phyloP scores from a whole-genome alignment of 2,113 vertebrate species.

The Numenius arquata region DNA sequence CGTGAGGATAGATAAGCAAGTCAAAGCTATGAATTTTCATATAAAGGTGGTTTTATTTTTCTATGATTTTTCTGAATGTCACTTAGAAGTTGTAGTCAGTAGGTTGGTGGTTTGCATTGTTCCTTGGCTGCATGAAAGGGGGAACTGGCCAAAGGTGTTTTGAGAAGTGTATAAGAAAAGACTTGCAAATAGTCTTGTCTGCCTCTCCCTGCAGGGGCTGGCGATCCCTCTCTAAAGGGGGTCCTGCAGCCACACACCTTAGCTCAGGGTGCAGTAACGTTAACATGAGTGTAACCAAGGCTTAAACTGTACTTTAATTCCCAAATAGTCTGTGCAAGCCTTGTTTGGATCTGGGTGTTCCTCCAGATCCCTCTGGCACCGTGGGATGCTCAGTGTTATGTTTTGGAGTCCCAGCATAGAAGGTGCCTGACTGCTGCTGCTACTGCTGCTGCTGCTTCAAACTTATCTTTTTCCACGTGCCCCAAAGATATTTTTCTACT shows the following conservation, averaged over 20 bases:
- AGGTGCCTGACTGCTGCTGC: too few relatives aligned
- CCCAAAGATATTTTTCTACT: neutral
- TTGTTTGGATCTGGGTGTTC: neutral
- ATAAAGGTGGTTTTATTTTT: neutral
- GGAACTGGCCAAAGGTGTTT: neutral
- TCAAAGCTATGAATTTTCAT: neutral
- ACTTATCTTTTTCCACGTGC: neutral
- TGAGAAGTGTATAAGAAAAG: neutral
- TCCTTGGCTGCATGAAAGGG: neutral
- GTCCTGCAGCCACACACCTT: neutral
- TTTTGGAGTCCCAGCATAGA: neutral
- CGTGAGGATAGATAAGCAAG: neutral
- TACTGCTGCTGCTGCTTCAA: too few relatives aligned
- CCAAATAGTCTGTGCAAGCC: neutral
- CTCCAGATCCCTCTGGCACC: neutral
- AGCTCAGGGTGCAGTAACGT: neutral
- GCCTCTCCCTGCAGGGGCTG: neutral
- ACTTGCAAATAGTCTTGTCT: neutral
- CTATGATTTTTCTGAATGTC: neutral
- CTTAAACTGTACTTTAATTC: neutral
- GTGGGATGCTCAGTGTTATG: too few relatives aligned
- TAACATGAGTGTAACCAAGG: neutral
- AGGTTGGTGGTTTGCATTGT: neutral
- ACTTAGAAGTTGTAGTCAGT: neutral
- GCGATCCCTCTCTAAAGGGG: fast-evolving